Conservation (phyloP, 2,797 vertebrate genomes). For the Pelobates cultripes region DNA sequence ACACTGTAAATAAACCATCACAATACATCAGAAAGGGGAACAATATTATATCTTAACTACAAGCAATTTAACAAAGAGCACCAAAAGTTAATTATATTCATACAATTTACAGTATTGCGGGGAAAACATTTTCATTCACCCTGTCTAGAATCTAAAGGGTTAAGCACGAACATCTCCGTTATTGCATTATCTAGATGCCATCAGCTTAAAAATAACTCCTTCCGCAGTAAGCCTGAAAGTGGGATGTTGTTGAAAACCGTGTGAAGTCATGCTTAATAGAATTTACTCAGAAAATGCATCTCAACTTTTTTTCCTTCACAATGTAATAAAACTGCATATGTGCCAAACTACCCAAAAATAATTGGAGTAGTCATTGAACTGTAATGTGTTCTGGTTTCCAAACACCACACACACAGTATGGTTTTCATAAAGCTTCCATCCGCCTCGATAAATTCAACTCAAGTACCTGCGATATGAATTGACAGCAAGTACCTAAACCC, state of each 20-base stretch:
- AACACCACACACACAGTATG: constrained; percentile 66
- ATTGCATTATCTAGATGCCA: neutral
- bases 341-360: constrained; percentile 74
- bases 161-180: neutral
- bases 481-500: constrained; percentile 75
- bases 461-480: constrained; percentile 67
- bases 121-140: neutral
- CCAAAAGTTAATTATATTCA: neutral
- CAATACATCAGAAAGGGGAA: constrained; percentile 33
- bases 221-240: neutral
- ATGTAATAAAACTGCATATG: constrained; percentile 60
- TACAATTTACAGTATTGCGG: neutral
- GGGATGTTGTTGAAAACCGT: neutral
- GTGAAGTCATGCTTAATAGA: constrained; percentile 64
- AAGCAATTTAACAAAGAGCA: neutral
- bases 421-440: constrained; percentile 66
- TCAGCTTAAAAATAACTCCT: neutral
- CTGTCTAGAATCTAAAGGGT: neutral
- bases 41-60: constrained; percentile 12
- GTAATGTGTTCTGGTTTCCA: constrained; percentile 64
- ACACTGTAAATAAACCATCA: constrained; percentile 42
- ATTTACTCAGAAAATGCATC: constrained; percentile 63
- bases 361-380: constrained; percentile 72
- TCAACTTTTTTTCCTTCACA: constrained; percentile 69
- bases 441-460: constrained; percentile 73